Evolutionary conservation across 2,888 invertebrate species (phyloP), one percentile per base, ranked within the genome.

Genomic region (Eutolmus rufibarbis): DNA sequence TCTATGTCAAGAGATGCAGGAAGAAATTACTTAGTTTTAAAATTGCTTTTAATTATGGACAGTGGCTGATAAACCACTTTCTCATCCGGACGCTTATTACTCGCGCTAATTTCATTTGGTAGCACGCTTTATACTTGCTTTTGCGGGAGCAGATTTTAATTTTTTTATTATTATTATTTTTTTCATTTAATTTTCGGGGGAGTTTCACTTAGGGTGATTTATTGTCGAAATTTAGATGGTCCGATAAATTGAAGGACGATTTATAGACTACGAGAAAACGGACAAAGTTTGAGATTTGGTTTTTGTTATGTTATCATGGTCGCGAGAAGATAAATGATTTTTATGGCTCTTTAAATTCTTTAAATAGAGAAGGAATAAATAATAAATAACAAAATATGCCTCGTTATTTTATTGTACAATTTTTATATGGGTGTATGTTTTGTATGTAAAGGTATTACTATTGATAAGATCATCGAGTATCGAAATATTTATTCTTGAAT

Each of bases 1-100:
- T 66, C 78, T 43, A 4, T 78, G 78, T 78, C 78, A 78, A 78
- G 78, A 19, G 79, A 14, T 79, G 51, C 23, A 79, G 43, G 51
- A 79, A 79, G 51, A 51, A 79, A 79, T 79, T 79, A 51, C 56
- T 79, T 79, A 28, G 79, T 51, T n/a, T 23, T 37, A 46, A 79
- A 79, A 79, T 51, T 79, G 79, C 79, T 79, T 79, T 51, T 79
- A 79, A 79, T 79, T 79, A 79, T 79, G 79, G 43, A 46, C n/a
- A 9, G 12, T 66, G 9, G 23, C 79, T 79, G 51, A 51, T 51
- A 79, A 79, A 79, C 51, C 79, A 79, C 51, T 79, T 56, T 43
- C 43, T 79, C 79, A 79, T 51, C 46, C 34, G 46, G 8, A 46
- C 46, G 14, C n/a, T 78, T 46, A 79, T 51, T 66, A 23, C 66